Conservation (phyloP, 2,797 vertebrate genomes). For the Ispidina picta region DNA sequence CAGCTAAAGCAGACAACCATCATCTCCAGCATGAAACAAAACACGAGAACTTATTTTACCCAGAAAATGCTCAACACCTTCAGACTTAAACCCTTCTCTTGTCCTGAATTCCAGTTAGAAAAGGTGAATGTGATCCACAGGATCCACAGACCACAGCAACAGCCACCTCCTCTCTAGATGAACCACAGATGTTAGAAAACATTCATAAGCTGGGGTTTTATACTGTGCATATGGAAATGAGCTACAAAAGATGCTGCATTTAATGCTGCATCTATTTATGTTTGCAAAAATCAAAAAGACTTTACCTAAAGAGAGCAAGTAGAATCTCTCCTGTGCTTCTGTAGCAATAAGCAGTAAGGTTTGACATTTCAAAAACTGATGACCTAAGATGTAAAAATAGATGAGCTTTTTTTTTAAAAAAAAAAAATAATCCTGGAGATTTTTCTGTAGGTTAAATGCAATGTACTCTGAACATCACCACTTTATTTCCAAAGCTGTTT, state of each 20-base stretch:
- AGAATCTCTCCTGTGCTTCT: neutral
- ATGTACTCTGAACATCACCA: neutral
- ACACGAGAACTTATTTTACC: neutral
- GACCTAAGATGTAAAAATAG: neutral
- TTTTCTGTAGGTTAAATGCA: neutral
- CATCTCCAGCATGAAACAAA: neutral
- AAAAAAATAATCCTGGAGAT: neutral
- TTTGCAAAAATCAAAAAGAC: conserved; percentile 32
- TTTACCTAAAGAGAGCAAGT: neutral
- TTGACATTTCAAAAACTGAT: neutral
- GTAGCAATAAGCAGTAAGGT: neutral
- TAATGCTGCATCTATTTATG: neutral
- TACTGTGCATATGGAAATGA: neutral
- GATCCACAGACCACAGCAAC: neutral
- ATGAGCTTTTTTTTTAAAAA: neutral
- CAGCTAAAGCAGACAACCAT: neutral
- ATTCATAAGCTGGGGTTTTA: neutral
- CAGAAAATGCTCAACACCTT: neutral
- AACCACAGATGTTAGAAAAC: neutral
- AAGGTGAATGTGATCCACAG: neutral
- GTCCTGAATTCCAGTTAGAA: neutral
- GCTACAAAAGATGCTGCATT: neutral
- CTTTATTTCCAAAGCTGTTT: neutral
- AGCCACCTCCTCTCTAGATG: conserved; percentile 24
- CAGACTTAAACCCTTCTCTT: conserved; percentile 2